Evolutionary conservation across 2,113 vertebrate genomes (phyloP).

Genomic region (Eclectus roratus): DNA sequence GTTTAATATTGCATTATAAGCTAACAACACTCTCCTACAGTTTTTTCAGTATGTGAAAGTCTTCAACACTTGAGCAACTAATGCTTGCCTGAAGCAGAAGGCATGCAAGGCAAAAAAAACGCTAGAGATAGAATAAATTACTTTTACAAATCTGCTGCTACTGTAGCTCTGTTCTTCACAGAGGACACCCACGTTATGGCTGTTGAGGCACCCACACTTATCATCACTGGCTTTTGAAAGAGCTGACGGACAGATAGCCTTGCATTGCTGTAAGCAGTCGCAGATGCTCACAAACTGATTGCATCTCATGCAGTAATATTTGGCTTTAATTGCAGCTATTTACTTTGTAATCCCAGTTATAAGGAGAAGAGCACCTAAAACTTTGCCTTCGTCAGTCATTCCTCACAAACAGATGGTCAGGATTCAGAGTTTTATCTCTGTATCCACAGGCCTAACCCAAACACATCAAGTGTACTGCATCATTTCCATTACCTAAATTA

Average conservation of each 20-base stretch:
- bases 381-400: background rate
- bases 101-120: background rate
- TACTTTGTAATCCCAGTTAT: background rate
- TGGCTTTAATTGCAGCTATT: background rate
- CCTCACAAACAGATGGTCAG: background rate
- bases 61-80: background rate
- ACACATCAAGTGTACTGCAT: background rate
- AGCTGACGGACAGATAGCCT: background rate
- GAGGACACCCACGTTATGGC: accelerated
- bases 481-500: background rate
- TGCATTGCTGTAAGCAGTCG: accelerated
- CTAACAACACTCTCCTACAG: background rate
- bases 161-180: background rate
- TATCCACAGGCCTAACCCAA: background rate
- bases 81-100: background rate
- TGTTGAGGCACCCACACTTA: background rate
- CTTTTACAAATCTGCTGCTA: background rate
- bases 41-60: background rate
- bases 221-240: background rate
- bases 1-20: background rate
- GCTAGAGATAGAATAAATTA: background rate
- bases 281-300: background rate
- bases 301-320: background rate
- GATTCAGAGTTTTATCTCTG: background rate
- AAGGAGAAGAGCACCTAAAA: background rate